Evolutionary conservation across 2,113 vertebrate genomes (phyloP).

Genomic region (Monopterus albus): DNA sequence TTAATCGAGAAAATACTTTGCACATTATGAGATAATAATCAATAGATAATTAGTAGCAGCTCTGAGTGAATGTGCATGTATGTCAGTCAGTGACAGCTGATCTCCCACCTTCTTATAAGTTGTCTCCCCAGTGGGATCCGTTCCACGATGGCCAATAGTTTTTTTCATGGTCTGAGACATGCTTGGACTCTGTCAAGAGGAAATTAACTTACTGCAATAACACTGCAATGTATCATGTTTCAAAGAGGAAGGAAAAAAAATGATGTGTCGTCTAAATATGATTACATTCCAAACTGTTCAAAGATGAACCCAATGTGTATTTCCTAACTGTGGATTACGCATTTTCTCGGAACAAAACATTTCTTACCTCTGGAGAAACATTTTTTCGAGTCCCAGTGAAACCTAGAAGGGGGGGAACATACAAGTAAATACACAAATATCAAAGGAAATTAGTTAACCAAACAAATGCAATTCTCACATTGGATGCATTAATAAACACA

Average conservation of each 20-base stretch:
- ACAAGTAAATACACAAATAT: not conserved
- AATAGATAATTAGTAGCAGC: not conserved
- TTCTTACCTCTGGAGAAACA: conserved; percentile 73
- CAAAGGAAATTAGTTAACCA: not conserved
- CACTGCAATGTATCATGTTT: not conserved
- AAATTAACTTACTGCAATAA: conserved; percentile 12
- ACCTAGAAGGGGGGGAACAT: conserved; percentile 55
- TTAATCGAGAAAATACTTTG: no score
- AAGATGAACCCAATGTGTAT: not conserved
- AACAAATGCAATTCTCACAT: conserved; percentile 2
- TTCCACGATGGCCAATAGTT: conserved; percentile 92
- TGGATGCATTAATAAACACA: conserved; percentile 21
- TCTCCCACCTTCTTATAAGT: conserved; percentile 93
- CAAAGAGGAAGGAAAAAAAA: conserved; percentile 55
- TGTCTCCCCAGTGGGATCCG: conserved; percentile 93
- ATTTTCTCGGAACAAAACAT: conserved; percentile 1
- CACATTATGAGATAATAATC: not conserved
- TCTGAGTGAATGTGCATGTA: not conserved
- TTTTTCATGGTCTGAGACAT: conserved; percentile 84
- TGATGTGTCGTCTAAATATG: conserved; percentile 39
- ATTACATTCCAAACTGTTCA: not conserved
- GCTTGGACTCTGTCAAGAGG: conserved; percentile 78
- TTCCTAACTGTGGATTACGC: conserved; percentile 11
- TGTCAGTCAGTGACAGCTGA: not conserved
- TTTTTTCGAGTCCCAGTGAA: conserved; percentile 66